Percentiles rank a stretch among this genome's conserved stretches.
phyloP scores from a whole-genome alignment of 2,888 invertebrate genomes.

The Cephus sareptanus region DNA sequence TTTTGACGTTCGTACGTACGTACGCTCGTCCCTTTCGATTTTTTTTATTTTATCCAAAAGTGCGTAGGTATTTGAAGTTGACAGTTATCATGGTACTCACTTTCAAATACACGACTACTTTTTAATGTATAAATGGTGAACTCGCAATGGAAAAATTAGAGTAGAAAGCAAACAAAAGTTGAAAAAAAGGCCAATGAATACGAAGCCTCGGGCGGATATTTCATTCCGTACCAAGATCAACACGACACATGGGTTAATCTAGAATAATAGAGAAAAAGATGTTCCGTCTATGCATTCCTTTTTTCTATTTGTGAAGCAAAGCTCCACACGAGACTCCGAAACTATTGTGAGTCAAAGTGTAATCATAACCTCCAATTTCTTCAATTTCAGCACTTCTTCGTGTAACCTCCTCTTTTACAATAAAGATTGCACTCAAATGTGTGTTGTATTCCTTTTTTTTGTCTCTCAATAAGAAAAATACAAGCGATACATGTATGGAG shows the following conservation, averaged over 20 bases:
- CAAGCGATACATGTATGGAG: constrained; percentile 55
- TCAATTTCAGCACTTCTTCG: constrained; percentile 4
- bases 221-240: not conserved
- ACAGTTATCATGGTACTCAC: constrained; percentile 45
- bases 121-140: not conserved
- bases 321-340: not conserved
- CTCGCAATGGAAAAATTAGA: not conserved
- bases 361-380: not conserved
- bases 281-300: not conserved
- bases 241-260: not conserved
- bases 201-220: not conserved
- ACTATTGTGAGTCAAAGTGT: not conserved
- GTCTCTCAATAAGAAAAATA: constrained; percentile 46
- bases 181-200: not conserved
- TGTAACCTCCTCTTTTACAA: constrained; percentile 39
- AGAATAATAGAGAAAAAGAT: not conserved
- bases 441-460: constrained; percentile 32
- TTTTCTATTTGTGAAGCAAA: not conserved
- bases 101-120: constrained; percentile 40
- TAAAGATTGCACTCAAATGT: constrained; percentile 36
- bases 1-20: not conserved
- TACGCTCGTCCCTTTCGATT: not conserved
- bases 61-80: not conserved
- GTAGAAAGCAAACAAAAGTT: not conserved
- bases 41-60: not conserved